These are phyloP conservation scores for Drosophila mettleri DNA, from an alignment of 2,888 invertebrate species.

Conservation along the genomic window DNA sequence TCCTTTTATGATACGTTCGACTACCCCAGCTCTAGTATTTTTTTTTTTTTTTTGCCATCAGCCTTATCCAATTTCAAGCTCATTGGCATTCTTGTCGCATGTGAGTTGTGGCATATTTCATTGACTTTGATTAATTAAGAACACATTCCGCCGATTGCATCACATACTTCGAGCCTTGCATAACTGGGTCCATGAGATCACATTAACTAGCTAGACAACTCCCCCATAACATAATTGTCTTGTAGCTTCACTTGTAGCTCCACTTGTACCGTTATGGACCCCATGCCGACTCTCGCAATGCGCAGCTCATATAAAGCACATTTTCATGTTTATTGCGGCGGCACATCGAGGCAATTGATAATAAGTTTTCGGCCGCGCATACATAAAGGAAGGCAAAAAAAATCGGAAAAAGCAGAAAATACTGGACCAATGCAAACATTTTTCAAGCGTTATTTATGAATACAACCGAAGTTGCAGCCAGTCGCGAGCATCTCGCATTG, in stretches of 20 bases:
- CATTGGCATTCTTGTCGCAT: no score
- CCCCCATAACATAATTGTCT: constrained; percentile 24
- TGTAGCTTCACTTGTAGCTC: constrained; percentile 6
- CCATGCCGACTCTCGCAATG: constrained; percentile 30
- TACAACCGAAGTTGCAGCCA: constrained; percentile 59
- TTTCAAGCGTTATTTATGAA: constrained; percentile 80
- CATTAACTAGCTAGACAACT: constrained; percentile 18
- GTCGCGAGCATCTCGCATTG: constrained; percentile 22
- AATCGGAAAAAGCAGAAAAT: constrained; percentile 4
- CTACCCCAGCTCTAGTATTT: no score
- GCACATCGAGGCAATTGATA: constrained; percentile 70
- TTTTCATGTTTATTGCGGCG: constrained; percentile 73
- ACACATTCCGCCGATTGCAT: background rate
- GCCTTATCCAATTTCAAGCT: background rate
- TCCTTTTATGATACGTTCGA: no score
- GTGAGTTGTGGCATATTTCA: background rate
- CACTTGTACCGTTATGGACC: constrained; percentile 44
- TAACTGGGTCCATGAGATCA: background rate
- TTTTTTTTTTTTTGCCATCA: no score
- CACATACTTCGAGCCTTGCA: background rate
- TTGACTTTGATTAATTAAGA: constrained; percentile 1
- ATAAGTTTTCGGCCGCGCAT: constrained; percentile 58
- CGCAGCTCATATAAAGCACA: constrained; percentile 52
- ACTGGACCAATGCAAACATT: constrained; percentile 61
- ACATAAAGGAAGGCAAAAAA: constrained; percentile 35